Evolutionary conservation across 2,113 vertebrate species (phyloP).

Genomic region (Ginglymostoma cirratum): DNA sequence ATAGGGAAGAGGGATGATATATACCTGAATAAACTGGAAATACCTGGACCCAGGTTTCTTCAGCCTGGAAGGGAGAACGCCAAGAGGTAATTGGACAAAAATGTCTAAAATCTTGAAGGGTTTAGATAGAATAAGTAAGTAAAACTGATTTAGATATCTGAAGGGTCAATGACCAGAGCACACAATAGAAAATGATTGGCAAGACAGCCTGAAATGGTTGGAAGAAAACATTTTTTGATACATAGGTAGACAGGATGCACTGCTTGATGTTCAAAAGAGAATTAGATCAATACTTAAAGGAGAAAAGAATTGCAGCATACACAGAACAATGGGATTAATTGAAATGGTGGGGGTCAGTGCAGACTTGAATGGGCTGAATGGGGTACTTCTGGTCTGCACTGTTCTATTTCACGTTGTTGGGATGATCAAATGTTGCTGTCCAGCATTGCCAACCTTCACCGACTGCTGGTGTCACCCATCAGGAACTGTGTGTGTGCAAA

Average conservation of each 20-base stretch:
- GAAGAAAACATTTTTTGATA: background rate
- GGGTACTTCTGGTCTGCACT: background rate
- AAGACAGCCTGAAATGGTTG: background rate
- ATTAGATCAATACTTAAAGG: background rate
- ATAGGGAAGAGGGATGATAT: background rate
- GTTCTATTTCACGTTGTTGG: background rate
- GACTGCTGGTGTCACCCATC: background rate
- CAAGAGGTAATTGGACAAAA: background rate
- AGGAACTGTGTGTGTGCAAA: background rate
- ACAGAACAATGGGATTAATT: background rate
- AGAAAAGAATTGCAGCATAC: background rate
- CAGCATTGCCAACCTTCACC: background rate
- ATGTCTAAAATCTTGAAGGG: background rate
- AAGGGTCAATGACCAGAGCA: background rate
- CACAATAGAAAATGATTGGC: background rate
- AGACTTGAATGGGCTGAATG: background rate
- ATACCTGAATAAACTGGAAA: background rate
- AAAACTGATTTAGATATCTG: background rate
- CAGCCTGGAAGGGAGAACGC: background rate
- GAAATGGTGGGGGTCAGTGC: background rate
- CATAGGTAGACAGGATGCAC: background rate
- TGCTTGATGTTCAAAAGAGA: background rate
- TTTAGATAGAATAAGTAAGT: background rate
- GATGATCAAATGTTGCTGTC: background rate
- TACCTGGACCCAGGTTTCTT: background rate